A percentile compares a stretch with the other conserved stretches of the same genome.
Evolutionary conservation across 2,113 vertebrate species (phyloP).

Genomic region (Cathartes aura): DNA sequence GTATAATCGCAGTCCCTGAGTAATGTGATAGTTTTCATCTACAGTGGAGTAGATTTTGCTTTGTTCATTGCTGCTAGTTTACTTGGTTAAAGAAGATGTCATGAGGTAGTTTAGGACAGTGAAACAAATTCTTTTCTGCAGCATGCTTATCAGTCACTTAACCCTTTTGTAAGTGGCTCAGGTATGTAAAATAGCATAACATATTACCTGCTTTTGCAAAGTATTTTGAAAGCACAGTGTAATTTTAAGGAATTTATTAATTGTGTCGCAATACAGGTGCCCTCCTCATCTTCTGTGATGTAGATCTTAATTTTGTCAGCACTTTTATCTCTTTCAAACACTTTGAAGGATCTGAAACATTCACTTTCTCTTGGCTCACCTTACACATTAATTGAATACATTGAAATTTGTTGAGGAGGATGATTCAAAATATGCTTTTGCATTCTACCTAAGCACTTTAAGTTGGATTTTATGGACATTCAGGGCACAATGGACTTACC

Average conservation of each 20-base stretch:
- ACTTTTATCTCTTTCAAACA: background rate
- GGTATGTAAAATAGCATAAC: background rate
- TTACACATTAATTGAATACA: background rate
- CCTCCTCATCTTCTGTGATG: background rate
- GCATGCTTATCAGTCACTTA: background rate
- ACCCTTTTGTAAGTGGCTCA: background rate
- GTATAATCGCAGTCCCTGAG: background rate
- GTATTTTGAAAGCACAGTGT: background rate
- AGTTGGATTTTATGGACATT: background rate
- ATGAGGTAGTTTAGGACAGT: background rate
- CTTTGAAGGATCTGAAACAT: background rate
- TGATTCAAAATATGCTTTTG: background rate
- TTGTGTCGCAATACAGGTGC: background rate
- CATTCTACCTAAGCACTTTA: background rate
- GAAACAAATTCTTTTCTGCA: background rate
- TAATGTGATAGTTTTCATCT: background rate
- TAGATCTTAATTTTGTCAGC: background rate
- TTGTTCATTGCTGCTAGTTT: background rate
- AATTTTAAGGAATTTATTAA: background rate
- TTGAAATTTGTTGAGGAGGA: background rate
- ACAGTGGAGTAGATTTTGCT: background rate
- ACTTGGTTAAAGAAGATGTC: background rate
- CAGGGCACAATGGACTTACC: background rate
- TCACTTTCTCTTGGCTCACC: background rate
- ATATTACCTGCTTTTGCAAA: background rate